Conservation (phyloP, 2,888 invertebrate genomes). For the Tiliacea aurago region DNA sequence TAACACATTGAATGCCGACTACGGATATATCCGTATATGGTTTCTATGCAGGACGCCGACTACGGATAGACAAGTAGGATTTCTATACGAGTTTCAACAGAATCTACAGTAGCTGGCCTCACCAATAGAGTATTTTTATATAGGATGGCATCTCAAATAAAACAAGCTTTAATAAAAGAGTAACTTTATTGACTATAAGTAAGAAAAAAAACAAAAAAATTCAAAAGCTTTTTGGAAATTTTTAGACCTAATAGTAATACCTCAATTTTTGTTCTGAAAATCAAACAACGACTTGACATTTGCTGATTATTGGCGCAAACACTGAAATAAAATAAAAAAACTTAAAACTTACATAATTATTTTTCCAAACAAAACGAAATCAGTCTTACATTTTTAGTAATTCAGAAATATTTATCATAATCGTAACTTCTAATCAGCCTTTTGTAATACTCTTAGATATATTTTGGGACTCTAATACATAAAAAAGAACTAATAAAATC, state of each 20-base stretch:
- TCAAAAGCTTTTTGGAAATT: background rate
- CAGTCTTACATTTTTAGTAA: slow-evolving; percentile 5
- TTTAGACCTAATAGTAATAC: slow-evolving; percentile 8
- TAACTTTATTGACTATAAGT: slow-evolving; percentile 12
- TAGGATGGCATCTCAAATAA: slow-evolving; percentile 2
- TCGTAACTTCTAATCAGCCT: slow-evolving; percentile 2
- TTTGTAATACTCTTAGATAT: background rate
- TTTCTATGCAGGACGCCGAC: no score
- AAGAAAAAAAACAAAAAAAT: background rate
- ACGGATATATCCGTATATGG: no score
- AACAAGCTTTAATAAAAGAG: slow-evolving; percentile 1
- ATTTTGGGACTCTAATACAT: no score
- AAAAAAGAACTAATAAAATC: no score
- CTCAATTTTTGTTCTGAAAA: slow-evolving; percentile 1
- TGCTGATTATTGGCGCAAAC: slow-evolving; percentile 3
- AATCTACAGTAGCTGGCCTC: no score
- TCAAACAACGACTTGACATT: slow-evolving; percentile 1
- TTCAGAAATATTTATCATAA: background rate
- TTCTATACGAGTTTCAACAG: no score
- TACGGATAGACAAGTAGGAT: no score
- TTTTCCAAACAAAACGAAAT: background rate
- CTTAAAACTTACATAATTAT: background rate
- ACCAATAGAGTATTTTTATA: no score
- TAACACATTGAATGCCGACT: no score
- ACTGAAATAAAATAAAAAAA: slow-evolving; percentile 5